A percentile compares a stretch with the other conserved stretches of the same genome.
Conservation (phyloP, 1,140 invertebrate species). For the Sipha flava region DNA sequence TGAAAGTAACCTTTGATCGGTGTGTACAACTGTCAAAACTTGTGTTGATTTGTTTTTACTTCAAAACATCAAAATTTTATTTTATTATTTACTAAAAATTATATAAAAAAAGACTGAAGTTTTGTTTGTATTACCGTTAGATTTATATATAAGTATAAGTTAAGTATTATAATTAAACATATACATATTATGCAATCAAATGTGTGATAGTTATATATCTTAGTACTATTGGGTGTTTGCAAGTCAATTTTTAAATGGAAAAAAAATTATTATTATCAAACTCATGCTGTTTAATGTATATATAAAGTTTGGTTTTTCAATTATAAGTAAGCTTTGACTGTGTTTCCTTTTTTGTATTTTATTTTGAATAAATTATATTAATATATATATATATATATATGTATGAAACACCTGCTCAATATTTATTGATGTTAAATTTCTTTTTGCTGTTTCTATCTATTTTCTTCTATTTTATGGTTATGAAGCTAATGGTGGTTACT, state of each 20-base stretch:
- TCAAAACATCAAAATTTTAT: neutral
- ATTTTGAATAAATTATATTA: neutral
- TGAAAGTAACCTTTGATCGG: no score
- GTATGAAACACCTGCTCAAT: no score
- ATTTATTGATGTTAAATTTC: no score
- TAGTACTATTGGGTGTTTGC: neutral
- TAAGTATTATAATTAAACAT: neutral
- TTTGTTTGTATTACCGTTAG: constrained; percentile 25
- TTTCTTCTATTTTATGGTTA: no score
- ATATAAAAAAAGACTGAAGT: constrained; percentile 15
- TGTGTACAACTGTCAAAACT: neutral
- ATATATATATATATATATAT: no score
- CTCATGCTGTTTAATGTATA: neutral
- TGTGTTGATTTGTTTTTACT: neutral
- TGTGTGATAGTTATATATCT: neutral
- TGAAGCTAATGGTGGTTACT: no score
- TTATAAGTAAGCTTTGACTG: neutral
- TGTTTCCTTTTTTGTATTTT: neutral
- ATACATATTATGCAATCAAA: neutral
- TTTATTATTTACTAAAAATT: neutral
- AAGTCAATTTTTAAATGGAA: neutral
- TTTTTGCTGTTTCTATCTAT: no score
- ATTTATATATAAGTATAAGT: constrained; percentile 21
- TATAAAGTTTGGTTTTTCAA: neutral
- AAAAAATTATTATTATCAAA: neutral